Evolutionary conservation across 2,797 vertebrate species (phyloP).

Genomic region (Helostoma temminkii): DNA sequence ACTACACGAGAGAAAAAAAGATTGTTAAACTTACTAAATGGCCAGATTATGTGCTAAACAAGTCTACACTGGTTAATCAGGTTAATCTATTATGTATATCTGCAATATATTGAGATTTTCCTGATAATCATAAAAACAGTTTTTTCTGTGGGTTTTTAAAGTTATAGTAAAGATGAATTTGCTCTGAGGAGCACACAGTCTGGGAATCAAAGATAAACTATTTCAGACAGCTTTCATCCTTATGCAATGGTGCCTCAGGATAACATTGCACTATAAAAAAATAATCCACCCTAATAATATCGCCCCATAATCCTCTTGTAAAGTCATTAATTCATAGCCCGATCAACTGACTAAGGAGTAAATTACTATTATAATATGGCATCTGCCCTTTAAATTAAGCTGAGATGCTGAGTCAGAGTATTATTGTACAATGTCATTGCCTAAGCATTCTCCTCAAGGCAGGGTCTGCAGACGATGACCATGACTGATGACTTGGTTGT

Average conservation of each 20-base stretch:
- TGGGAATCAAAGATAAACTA: conserved; percentile 28
- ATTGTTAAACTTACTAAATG: too few species aligned
- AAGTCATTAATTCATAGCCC: conserved; percentile 71
- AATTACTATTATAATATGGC: conserved; percentile 68
- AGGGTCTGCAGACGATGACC: conserved; percentile 49
- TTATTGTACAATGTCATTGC: conserved; percentile 51
- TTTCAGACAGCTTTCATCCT: conserved; percentile 14
- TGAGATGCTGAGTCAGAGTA: conserved; percentile 64
- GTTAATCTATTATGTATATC: too few species aligned
- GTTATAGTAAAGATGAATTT: conserved; percentile 3
- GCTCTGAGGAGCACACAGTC: conserved; percentile 13
- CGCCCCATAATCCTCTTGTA: conserved; percentile 45
- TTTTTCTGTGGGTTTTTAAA: conserved; percentile 14
- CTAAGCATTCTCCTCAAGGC: conserved; percentile 54
- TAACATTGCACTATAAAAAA: conserved; percentile 55
- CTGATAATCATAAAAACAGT: neutral
- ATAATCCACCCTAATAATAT: conserved; percentile 41
- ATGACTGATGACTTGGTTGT: conserved; percentile 65
- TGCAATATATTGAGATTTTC: neutral
- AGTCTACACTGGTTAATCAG: too few species aligned
- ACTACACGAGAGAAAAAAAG: neutral
- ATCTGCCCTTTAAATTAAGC: conserved; percentile 75
- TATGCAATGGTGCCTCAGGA: conserved; percentile 50
- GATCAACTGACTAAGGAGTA: conserved; percentile 61
- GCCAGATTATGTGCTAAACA: too few species aligned